A percentile compares a stretch with the other conserved stretches of the same genome.
phyloP scores from a whole-genome alignment of 2,888 invertebrate genomes.

The Phyto melanocephala region DNA sequence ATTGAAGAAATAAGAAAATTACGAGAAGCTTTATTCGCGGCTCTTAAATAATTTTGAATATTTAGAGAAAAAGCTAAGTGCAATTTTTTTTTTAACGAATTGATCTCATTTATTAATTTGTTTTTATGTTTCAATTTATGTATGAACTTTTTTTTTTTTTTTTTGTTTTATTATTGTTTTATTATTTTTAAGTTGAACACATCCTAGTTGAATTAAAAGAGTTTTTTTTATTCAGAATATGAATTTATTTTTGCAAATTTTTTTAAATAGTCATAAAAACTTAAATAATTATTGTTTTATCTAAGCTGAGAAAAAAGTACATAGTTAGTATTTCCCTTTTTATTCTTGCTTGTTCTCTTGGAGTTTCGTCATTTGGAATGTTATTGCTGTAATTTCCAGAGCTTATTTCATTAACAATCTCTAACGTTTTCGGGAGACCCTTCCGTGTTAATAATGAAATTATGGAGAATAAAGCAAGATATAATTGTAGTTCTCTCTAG shows the following conservation, averaged over 20 bases:
- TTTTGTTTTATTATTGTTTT: too few relatives aligned
- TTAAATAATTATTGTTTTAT: background rate
- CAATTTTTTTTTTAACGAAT: too few relatives aligned
- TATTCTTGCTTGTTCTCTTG: background rate
- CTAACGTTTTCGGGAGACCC: background rate
- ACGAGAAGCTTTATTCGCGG: background rate
- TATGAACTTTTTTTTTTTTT: too few relatives aligned
- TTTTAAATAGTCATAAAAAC: background rate
- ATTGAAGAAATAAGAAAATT: slow-evolving; percentile 9
- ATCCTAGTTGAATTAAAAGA: too few relatives aligned
- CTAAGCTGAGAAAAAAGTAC: background rate
- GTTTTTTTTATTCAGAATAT: background rate
- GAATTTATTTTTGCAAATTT: background rate
- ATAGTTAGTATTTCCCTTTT: background rate
- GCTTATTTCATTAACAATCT: background rate
- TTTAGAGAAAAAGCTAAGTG: background rate
- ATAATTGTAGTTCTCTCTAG: background rate
- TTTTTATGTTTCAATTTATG: too few relatives aligned
- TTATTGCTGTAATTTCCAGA: background rate
- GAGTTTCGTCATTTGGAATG: background rate
- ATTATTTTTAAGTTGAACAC: too few relatives aligned
- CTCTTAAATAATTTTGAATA: background rate
- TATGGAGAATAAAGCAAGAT: slow-evolving; percentile 8
- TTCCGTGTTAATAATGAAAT: background rate
- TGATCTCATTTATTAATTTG: too few relatives aligned